A percentile compares a stretch with the other conserved stretches of the same genome.
phyloP scores from a whole-genome alignment of 2,888 invertebrate species.

The Blastobasis adustella region DNA sequence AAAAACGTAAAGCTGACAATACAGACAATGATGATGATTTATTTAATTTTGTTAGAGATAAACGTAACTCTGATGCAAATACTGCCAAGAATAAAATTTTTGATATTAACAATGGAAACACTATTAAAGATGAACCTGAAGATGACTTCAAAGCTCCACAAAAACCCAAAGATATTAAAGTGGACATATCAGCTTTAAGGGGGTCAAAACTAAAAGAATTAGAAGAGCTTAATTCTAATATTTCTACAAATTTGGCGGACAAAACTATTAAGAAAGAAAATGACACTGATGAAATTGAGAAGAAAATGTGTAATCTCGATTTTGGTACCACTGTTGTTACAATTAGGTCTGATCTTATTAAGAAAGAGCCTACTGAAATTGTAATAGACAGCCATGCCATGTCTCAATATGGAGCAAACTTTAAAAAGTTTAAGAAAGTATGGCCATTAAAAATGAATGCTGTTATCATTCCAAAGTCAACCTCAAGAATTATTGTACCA shows the following conservation, averaged over 20 bases:
- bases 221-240: constrained; percentile 29
- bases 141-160: constrained; percentile 14
- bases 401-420: constrained; percentile 33
- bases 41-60: constrained; percentile 56
- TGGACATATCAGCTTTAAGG: constrained; percentile 44
- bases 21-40: constrained; percentile 41
- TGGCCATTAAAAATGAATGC: constrained; percentile 59
- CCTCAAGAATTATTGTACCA: constrained; percentile 21
- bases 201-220: constrained; percentile 54
- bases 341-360: constrained; percentile 48
- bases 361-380: constrained; percentile 41
- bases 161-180: constrained; percentile 10
- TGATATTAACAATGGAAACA: constrained; percentile 15
- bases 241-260: constrained; percentile 14
- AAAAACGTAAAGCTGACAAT: constrained; percentile 43
- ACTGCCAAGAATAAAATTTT: constrained; percentile 25
- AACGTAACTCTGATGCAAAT: constrained; percentile 17
- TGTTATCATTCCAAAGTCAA: constrained; percentile 34
- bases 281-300: constrained; percentile 40
- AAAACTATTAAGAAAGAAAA: constrained; percentile 37
- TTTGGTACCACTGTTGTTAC: constrained; percentile 50
- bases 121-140: constrained; percentile 14
- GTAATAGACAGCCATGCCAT: constrained; percentile 20
- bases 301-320: constrained; percentile 45
- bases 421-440: constrained; percentile 64